phyloP scores from a whole-genome alignment of 2,113 vertebrate species.

The Podarcis raffonei region DNA sequence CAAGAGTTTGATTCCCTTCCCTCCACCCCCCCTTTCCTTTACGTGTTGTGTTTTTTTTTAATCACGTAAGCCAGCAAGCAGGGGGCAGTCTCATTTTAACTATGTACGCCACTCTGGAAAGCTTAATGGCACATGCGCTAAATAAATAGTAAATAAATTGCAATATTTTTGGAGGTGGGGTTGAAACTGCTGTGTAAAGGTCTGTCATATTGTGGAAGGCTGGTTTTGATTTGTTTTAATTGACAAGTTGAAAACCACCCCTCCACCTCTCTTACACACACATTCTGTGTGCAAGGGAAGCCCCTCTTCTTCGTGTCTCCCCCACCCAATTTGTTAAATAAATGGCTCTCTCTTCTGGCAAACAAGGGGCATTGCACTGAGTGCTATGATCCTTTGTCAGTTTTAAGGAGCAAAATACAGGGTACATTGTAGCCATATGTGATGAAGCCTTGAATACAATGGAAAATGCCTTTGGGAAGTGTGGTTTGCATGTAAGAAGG shows the following conservation, averaged over 20 bases:
- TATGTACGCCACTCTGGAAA: no score
- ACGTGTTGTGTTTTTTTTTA: no score
- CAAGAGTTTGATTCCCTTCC: background rate
- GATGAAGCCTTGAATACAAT: background rate
- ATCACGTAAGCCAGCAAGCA: no score
- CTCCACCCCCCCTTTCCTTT: no score
- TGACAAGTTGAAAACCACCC: background rate
- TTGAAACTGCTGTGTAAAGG: background rate
- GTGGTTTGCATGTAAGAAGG: background rate
- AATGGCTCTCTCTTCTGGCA: constrained; percentile 67
- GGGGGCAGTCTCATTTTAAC: no score
- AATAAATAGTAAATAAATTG: no score
- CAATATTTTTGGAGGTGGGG: no score
- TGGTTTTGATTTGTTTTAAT: background rate
- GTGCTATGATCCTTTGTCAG: rapidly evolving
- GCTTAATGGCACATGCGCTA: no score
- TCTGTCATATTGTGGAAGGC: background rate
- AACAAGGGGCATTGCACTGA: constrained; percentile 28
- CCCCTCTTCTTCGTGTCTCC: background rate
- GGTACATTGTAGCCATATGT: background rate
- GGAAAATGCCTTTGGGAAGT: background rate
- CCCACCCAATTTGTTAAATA: constrained; percentile 11
- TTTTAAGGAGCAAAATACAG: background rate
- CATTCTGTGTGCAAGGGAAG: background rate
- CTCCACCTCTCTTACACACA: background rate